Percentiles rank a stretch among this genome's conserved stretches.
phyloP scores from a whole-genome alignment of 1,140 invertebrate species.

The Luehdorfia chinensis region DNA sequence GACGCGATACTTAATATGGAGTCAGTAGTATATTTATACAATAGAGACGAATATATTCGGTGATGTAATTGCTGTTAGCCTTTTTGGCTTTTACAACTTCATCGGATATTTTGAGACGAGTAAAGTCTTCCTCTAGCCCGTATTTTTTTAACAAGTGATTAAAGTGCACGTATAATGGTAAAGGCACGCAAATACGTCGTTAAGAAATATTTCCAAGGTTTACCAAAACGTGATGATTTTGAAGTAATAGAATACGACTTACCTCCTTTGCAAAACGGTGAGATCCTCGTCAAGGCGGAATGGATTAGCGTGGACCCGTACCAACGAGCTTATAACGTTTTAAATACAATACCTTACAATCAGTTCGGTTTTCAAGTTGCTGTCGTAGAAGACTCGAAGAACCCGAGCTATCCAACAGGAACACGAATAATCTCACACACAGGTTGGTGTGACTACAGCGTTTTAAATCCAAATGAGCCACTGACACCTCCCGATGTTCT shows the following conservation, averaged over 20 bases:
- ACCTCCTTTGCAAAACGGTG: conserved; percentile 32
- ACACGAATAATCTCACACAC: conserved; percentile 71
- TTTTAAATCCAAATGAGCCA: conserved; percentile 37
- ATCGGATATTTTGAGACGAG: too few species aligned
- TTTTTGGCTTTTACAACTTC: too few species aligned
- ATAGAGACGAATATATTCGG: too few species aligned
- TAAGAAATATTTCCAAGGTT: conserved; percentile 40
- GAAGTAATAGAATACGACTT: conserved; percentile 46
- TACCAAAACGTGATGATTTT: conserved; percentile 45
- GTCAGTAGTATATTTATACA: too few species aligned
- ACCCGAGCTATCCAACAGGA: conserved; percentile 76
- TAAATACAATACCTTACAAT: conserved; percentile 28
- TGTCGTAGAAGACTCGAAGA: conserved; percentile 42
- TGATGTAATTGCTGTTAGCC: too few species aligned
- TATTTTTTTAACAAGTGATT: too few species aligned
- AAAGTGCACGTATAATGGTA: too few species aligned
- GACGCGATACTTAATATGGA: too few species aligned
- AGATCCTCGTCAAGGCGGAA: conserved; percentile 59
- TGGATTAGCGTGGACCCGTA: conserved; percentile 71
- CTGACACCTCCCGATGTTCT: background rate
- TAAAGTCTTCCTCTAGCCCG: too few species aligned
- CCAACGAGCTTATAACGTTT: conserved; percentile 35
- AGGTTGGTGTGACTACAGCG: conserved; percentile 78
- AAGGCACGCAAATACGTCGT: conserved; percentile 41
- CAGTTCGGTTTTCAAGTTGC: conserved; percentile 66